These are phyloP conservation scores for Thysanoteuthis rhombus DNA, from an alignment of 2,888 invertebrate genomes.

Conservation along the genomic window DNA sequence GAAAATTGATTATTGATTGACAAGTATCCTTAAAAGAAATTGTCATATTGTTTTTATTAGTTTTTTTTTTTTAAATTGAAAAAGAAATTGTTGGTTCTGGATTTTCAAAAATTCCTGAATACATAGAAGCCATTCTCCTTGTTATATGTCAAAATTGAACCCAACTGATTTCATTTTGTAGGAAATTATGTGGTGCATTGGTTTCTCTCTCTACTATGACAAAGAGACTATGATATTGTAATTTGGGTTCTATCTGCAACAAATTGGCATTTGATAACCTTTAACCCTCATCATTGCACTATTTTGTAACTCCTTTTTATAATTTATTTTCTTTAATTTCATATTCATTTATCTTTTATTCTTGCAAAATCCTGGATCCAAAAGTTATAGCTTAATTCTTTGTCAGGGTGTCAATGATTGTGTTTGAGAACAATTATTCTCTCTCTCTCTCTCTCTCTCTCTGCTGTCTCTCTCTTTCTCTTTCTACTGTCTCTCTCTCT, in stretches of 20 bases:
- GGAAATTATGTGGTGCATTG: not conserved
- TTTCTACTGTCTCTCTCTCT: not conserved
- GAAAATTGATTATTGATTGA: not conserved
- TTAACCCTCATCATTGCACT: not conserved
- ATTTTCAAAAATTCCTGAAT: not conserved
- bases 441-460: not conserved
- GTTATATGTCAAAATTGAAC: not conserved
- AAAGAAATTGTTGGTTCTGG: too few species aligned
- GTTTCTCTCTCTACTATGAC: not conserved
- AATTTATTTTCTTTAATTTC: not conserved
- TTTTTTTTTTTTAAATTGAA: not conserved
- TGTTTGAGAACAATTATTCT: not conserved
- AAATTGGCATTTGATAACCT: not conserved
- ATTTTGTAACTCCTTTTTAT: not conserved
- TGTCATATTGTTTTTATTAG: not conserved
- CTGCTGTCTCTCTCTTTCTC: not conserved
- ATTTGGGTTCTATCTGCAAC: not conserved
- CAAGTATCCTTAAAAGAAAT: not conserved
- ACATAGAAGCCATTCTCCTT: not conserved
- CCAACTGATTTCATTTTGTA: not conserved
- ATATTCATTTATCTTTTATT: not conserved
- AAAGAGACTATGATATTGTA: not conserved
- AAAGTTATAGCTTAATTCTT: not conserved
- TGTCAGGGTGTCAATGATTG: not conserved
- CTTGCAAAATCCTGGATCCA: not conserved